Base-by-base conservation (phyloP, 2,113 vertebrate genomes). In the Epinephelus fuscoguttatus region DNA sequence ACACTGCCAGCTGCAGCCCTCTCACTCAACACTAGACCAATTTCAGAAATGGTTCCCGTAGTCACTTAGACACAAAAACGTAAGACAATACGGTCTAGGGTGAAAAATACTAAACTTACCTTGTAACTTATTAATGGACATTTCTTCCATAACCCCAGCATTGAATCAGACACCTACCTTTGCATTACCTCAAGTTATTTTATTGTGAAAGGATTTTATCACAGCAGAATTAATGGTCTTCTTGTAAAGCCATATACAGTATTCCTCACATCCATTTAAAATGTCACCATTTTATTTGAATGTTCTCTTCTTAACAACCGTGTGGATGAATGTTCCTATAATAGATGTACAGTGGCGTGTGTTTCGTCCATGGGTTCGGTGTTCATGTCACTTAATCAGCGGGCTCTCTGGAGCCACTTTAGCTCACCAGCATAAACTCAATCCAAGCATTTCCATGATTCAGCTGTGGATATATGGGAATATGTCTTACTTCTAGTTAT, bases 401-500 rank as follows among this genome's bases (percentile, higher is more conserved):
- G 12, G 82, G 80, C 79, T 90, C 66, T 19, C 30, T 42, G 40
- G 47, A 88, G 88, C 71, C 78, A 21, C 10, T 84, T 91, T 72
- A 91, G 81, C 70, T 93, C 90, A 93, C 91, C 92, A 94, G 92
- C 89, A 90, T 88, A 75, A 70, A 88, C 70, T 87, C 66, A 62
- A 40, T 80, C 70, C 2, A 85, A 87, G 75, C 71, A 85, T 91
- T 86, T 87, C 52, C 53, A 87, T 79, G 27, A 85, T 61, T 82
- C 78, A 62, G 50, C 30, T 77, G 27, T 82, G 73, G 50, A 75
- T 73, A 72, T 72, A 55, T 62, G 56, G 63, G n/a, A 83, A 76
- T 53, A 27, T 74, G 59, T 81, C 45, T 78, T 70, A 80, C 17
- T 61, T 83, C 19, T n/a, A 59, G 53, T 60, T 71, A 82, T 50